These are phyloP conservation scores for Netelia virgata DNA, from an alignment of 2,888 invertebrate species.

Conservation along the genomic window DNA sequence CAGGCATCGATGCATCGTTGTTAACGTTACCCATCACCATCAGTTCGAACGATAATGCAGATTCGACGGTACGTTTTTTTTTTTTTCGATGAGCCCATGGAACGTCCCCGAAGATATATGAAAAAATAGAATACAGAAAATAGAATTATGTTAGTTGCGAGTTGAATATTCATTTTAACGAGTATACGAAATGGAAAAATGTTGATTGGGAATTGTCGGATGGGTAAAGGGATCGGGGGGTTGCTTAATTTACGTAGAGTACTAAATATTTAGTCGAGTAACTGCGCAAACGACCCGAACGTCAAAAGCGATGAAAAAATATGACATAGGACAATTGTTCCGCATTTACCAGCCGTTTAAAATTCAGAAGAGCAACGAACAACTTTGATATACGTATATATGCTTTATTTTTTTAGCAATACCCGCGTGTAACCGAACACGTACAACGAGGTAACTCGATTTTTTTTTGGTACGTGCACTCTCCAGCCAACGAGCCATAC, in stretches of 20 bases:
- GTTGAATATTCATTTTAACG: constrained; percentile 25
- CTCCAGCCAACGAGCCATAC: not conserved
- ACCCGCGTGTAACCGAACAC: constrained; percentile 16
- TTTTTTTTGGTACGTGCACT: constrained; percentile 36
- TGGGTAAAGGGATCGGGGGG: no score
- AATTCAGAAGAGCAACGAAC: constrained; percentile 32
- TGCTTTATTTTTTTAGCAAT: constrained; percentile 20
- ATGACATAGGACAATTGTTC: not conserved
- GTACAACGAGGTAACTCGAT: constrained; percentile 8
- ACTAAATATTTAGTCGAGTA: not conserved
- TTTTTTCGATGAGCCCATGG: constrained; percentile 38
- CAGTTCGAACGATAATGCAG: constrained; percentile 19
- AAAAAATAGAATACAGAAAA: constrained; percentile 64
- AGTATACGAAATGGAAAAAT: not conserved
- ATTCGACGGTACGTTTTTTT: constrained; percentile 37
- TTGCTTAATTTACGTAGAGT: no score
- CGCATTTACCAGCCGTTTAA: constrained; percentile 24
- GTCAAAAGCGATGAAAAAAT: constrained; percentile 18
- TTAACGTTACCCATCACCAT: constrained; percentile 65
- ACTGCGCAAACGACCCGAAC: not conserved
- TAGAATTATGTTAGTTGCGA: constrained; percentile 64
- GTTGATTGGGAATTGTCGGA: no score
- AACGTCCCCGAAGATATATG: constrained; percentile 65
- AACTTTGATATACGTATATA: not conserved
- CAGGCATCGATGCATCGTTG: constrained; percentile 25